Evolutionary conservation across 2,113 vertebrate species (phyloP), one percentile per base, ranked within the genome.

Genomic region (Falcunculus frontatus): DNA sequence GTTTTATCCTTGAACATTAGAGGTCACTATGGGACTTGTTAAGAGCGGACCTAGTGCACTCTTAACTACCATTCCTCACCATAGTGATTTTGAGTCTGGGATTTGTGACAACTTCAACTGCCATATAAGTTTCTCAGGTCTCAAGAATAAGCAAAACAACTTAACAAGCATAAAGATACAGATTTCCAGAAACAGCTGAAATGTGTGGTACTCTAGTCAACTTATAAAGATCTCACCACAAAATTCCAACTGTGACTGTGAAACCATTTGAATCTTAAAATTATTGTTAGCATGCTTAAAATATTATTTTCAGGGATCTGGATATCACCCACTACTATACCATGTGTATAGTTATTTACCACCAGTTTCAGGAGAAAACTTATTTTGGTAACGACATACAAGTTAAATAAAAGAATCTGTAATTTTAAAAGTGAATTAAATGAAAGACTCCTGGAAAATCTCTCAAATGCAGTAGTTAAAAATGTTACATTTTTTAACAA

Each of bases 1-100:
- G 75, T 81, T 84, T 92, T 90, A 67, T 46, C 55, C 55, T 84
- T 70, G 64, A 95, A 92, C 96, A 60, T 95, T 87, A 95, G 93
- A 89, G 92, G 95, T 90, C 85, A 95, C 82, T 93, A 64, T 90
- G 72, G 72, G 64, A 90, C 60, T 84, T 93, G 9, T 53, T 44
- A 57, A 32, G 50, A 70, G 44, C 17, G 0, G 10, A 55, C 9
- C 11, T 26, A 11, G 14, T 3, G 8, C 30, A 29, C 30, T 37
- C 5, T 65, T 65, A 22, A 56, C 20, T 56, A 29, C n/a, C 62
- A 12, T 22, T 74, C 72, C 42, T 63, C 72, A 90, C 82, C 90
- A 90, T 75, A 72, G 33, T 91, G 93, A 90, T 70, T 96, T 63
- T 44, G 55, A 91, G 59, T 25, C 49, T 87, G 30, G 27, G 15